Evolutionary conservation across 2,797 vertebrate species (phyloP).

Genomic region (Lateolabrax maculatus): DNA sequence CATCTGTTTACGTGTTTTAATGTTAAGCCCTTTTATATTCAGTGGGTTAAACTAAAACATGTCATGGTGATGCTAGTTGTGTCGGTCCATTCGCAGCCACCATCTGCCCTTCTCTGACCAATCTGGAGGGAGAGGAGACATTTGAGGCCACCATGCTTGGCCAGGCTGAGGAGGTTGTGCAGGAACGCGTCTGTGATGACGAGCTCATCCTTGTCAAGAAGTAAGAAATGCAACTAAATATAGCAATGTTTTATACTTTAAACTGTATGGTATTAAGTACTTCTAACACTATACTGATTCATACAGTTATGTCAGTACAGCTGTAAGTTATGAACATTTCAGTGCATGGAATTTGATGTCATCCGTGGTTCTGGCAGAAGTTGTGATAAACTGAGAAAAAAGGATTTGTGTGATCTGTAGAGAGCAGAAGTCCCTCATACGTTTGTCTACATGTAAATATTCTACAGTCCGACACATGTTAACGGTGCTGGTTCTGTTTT

Average conservation of each 20-base stretch:
- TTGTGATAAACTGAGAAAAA: constrained; percentile 1
- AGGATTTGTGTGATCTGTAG: background rate
- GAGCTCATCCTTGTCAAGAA: constrained; percentile 97
- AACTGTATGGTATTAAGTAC: background rate
- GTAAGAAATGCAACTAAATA: constrained; percentile 81
- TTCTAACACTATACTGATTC: background rate
- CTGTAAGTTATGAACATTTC: background rate
- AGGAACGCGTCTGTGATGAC: constrained; percentile 97
- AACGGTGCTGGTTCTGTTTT: background rate
- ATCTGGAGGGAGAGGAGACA: constrained; percentile 97
- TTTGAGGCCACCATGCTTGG: constrained; percentile 95
- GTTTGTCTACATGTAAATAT: background rate
- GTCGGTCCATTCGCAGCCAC: constrained; percentile 83
- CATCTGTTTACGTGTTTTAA: background rate
- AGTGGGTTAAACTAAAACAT: background rate
- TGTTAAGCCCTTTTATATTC: background rate
- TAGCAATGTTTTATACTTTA: background rate
- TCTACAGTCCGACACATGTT: background rate
- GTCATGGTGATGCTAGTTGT: background rate
- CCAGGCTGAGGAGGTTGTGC: constrained; percentile 96
- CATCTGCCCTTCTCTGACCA: constrained; percentile 93
- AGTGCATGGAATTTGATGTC: background rate
- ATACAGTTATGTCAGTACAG: background rate
- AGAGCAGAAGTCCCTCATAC: background rate
- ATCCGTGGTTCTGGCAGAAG: background rate